Base-by-base conservation (phyloP, 1,140 invertebrate species). In the Rhyzopertha dominica region DNA sequence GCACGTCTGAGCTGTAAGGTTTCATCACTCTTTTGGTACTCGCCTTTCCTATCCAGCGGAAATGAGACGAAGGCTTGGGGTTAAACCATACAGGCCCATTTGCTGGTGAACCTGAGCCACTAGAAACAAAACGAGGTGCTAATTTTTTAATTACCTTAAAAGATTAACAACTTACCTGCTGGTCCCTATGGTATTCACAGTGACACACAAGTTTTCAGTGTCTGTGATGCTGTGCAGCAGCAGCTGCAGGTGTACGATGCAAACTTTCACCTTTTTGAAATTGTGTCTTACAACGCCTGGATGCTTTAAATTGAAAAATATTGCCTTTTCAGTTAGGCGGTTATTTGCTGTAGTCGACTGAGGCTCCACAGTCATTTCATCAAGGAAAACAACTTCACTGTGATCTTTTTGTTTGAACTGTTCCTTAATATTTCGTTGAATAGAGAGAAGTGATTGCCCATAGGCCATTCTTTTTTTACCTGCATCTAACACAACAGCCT, bases 251-350 rank as follows among this genome's bases (percentile, higher is more conserved):
- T 74, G 76, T 37, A 78, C 65, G 23, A 75, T 52, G 59, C 76
- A 78, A 18, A 75, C 48, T 54, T 67, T 72, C 23, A 53, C 67
- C 32, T 61, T 51, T 32, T 63, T 61, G 50, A 78, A 78, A 57
- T 77, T 62, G 47, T 78, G 75, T 34, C 55, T 56, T n/a, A 77
- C 65, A 43, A 65, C 50, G 20, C 68, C 58, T 14, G 68, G 66
- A 56, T 76, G 72, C 45, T 74, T 66, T 39, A 77, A 52, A 58
- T 63, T 71, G 40, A 71, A 74, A 26, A 70, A 66, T n/a, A 77
- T 65, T 32, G 72, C 59, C 20, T 51, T 58, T 36, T 61, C 38
- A 16, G 35, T n/a, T n/a, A n/a, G n/a, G n/a, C n/a, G n/a, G n/a
- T n/a, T n/a, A n/a, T n/a, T n/a, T n/a, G n/a, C n/a, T n/a, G n/a